Evolutionary conservation across 1,140 invertebrate species (phyloP), one percentile per base, ranked within the genome.

Genomic region (Ylistrum balloti): DNA sequence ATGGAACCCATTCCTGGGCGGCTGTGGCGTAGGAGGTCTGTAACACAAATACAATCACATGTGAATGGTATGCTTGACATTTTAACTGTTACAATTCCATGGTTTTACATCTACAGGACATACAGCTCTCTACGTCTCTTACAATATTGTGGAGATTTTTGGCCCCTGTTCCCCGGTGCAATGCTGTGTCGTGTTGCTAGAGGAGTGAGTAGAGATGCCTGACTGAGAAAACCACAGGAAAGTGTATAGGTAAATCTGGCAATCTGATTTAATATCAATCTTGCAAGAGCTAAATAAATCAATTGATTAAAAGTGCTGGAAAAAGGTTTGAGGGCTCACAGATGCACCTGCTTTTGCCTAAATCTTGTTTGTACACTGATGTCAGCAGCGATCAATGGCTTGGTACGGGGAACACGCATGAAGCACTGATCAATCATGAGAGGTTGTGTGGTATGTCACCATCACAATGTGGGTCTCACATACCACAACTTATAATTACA

Each of bases 1-100:
- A 88, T 92, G 92, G 86, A 94, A 95, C 34, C 95, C 95, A 92
- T 95, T 96, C 89, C 94, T 94, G 11, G 93, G 87, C 33, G 93
- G 91, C 33, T 93, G 89, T 33, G 95, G 94, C 33, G 94, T 95
- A 20, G 95, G 95, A 17, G 95, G 94, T 86, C 94, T 95, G 90
- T n/a, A 93, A 92, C 33, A 91, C 33, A 89, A 33, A 90, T 28
- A 92, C 48, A n/a, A 41, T 28, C 33, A 88, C 15, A 15, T 32
- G 35, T 34, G 20, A 22, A 87, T n/a, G 9, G 88, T 11, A 48
- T 33, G 13, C 33, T 38, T 38, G 5, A 13, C 5, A 38, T 45
- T 38, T 88, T 90, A 32, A 90, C 35, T 88, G 33, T 33, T 35
- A 22, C 28, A 10, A 89, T 33, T 88, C 20, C 86, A 38, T 17